Evolutionary conservation across 2,797 vertebrate genomes (phyloP).

Genomic region (Tolypeutes matacus): DNA sequence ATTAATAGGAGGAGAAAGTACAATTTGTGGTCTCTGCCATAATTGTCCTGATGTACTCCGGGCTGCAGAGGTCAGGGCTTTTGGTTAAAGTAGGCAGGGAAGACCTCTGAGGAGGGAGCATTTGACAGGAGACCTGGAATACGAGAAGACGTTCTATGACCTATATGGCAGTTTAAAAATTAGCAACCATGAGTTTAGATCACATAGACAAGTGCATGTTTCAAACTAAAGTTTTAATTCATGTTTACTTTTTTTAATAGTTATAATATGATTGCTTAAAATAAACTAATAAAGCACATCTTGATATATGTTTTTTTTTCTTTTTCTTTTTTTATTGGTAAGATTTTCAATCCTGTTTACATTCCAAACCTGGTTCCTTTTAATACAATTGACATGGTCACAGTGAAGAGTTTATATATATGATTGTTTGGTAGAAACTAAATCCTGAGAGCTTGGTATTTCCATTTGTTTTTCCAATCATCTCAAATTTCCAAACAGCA

Average conservation of each 20-base stretch:
- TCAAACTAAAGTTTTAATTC: conserved; percentile 44
- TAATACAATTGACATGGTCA: background rate
- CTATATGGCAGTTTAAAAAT: background rate
- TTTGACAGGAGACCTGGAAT: background rate
- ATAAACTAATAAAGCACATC: background rate
- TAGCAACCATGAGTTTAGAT: background rate
- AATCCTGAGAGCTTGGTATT: conserved; percentile 55
- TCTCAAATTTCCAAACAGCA: conserved; percentile 53
- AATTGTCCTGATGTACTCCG: background rate
- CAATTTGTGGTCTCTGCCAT: background rate
- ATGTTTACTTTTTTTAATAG: background rate
- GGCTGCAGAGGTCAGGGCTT: background rate
- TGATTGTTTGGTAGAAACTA: background rate
- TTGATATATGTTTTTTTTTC: background rate
- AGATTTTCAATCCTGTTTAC: conserved; percentile 44
- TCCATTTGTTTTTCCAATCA: conserved; percentile 57
- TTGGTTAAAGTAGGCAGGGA: background rate
- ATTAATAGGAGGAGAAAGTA: conserved; percentile 17
- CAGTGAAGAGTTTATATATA: conserved; percentile 34
- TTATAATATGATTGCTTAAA: conserved; percentile 34
- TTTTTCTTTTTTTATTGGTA: background rate
- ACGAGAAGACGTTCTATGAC: background rate
- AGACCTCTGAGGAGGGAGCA: background rate
- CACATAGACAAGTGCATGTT: background rate
- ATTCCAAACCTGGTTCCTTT: background rate